Conservation (phyloP, 1,140 invertebrate species). For the Thaumatotibia leucotreta region DNA sequence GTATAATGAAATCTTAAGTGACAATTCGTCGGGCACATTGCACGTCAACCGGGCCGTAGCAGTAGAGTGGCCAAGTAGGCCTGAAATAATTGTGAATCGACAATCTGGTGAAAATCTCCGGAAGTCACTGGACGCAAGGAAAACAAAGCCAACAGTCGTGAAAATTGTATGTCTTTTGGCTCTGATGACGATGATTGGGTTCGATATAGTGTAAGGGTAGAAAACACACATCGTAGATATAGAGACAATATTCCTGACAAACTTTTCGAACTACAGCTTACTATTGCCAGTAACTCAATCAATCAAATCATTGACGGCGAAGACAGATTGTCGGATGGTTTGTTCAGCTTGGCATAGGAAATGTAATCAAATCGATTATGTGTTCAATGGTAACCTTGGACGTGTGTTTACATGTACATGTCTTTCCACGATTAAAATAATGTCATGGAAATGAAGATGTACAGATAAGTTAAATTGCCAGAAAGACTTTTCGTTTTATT, state of each 20-base stretch:
- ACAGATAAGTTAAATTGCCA: neutral
- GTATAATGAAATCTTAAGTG: too few species aligned
- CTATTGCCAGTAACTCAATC: neutral
- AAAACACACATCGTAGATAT: too few species aligned
- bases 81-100: too few species aligned
- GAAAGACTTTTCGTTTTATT: neutral
- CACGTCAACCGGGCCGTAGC: too few species aligned
- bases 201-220: too few species aligned
- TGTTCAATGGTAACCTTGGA: neutral
- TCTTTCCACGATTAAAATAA: neutral
- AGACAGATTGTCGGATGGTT: neutral
- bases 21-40: too few species aligned
- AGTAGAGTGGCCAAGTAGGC: too few species aligned
- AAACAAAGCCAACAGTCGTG: too few species aligned
- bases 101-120: too few species aligned
- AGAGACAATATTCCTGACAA: neutral
- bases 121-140: too few species aligned
- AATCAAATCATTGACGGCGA: neutral
- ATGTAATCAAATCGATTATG: slow-evolving; percentile 2
- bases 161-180: too few species aligned
- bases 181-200: too few species aligned
- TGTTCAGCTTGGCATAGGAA: slow-evolving; percentile 5
- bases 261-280: neutral
- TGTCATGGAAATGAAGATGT: neutral
- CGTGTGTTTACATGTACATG: neutral